Evolutionary conservation across 2,888 invertebrate species (phyloP).

Genomic region (Drosophila kambysellisi): DNA sequence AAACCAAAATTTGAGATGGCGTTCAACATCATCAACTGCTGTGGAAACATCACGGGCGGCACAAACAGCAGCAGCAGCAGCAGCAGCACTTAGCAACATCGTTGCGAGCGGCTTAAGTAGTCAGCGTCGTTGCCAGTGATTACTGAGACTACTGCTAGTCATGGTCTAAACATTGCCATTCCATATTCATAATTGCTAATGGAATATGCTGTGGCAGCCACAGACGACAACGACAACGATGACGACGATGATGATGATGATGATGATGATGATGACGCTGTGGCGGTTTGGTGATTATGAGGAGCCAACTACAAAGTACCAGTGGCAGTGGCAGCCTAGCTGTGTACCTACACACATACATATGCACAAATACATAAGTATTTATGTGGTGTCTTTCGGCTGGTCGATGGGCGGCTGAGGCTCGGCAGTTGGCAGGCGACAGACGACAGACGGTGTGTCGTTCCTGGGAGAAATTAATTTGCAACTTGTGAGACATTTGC

Average conservation of each 20-base stretch:
- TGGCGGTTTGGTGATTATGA: constrained; percentile 52
- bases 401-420: constrained; percentile 20
- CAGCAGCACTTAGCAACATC: constrained; percentile 74
- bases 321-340: not conserved
- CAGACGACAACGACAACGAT: constrained; percentile 26
- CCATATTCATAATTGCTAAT: constrained; percentile 84
- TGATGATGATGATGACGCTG: constrained; percentile 23
- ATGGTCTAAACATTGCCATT: constrained; percentile 68
- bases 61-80: constrained; percentile 37
- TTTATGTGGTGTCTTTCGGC: constrained; percentile 23
- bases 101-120: constrained; percentile 75
- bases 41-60: constrained; percentile 21
- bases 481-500: constrained; percentile 83
- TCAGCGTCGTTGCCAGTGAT: constrained; percentile 63
- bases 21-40: constrained; percentile 9
- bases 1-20: constrained; percentile 47
- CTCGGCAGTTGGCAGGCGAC: constrained; percentile 40
- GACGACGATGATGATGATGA: constrained; percentile 12
- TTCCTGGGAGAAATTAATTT: constrained; percentile 84
- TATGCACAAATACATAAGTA: not conserved
- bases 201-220: constrained; percentile 77
- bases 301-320: constrained; percentile 62
- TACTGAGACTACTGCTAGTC: constrained; percentile 68
- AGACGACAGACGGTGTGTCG: constrained; percentile 47
- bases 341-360: not conserved